Evolutionary conservation across 2,888 invertebrate genomes (phyloP), one percentile per base, ranked within the genome.

Genomic region (Erebia ligea): DNA sequence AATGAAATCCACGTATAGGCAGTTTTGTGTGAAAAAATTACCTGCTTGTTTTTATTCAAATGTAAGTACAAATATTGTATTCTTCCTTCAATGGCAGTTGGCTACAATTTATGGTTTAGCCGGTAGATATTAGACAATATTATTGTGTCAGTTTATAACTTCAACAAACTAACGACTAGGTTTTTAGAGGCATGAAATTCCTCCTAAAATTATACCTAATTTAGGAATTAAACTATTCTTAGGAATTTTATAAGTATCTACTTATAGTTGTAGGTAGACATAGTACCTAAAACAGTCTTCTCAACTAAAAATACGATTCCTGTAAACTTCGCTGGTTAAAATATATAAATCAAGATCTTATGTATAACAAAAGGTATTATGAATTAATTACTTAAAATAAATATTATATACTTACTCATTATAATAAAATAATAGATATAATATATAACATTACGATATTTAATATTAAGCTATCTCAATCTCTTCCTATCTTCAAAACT

Each of bases 141-240:
- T 63, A 45, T 54, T 67, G 63, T 48, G 56, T 64, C 56, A 69
- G 70, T 70, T 66, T 66, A 19, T 52, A 73, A 70, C 68, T 57
- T 68, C 64, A 56, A 73, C 70, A 68, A 65, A 52, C 50, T 45
- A 54, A 42, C 50, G 70, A 73, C 73, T 70, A 73, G 70, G 61
- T 65, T 48, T 45, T 57, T 21, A 45, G 45, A 66, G 56, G 42
- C 57, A 62, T 62, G 17, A 9, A 58, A 59, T 59, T 59, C 40
- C 8, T 15, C 52, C 17, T 64, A 52, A 21, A 64, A 34, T 64
- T 8, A 17, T 52, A 52, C n/a, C 6, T 45, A 45, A 45, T 45
- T 45, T 45, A 45, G 10, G 42, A 3, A 25, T 3, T 25, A 25
- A 3, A 34, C 34, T 34, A 34, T 34, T 34, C 34, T 34, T 34